These are phyloP conservation scores for Ictidomys tridecemlineatus DNA, from an alignment of 2,113 vertebrate genomes.

Conservation along the genomic window DNA sequence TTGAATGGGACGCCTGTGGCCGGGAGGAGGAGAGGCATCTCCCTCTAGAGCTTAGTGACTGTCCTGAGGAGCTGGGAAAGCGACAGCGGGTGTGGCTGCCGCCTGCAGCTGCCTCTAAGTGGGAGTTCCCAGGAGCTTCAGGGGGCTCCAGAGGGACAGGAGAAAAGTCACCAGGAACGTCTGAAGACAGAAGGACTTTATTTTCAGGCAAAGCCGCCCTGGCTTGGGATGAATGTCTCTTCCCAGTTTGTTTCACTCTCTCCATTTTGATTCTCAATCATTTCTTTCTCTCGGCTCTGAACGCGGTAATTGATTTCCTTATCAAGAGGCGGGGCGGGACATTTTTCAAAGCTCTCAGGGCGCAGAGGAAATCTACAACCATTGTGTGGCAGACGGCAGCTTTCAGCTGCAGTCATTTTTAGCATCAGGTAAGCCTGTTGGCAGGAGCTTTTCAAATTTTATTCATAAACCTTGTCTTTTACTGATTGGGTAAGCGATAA, in stretches of 20 bases:
- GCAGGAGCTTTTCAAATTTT: neutral
- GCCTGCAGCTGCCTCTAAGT: neutral
- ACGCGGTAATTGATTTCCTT: slow-evolving; percentile 68
- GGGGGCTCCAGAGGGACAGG: neutral
- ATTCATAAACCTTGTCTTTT: slow-evolving; percentile 30
- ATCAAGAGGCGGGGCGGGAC: neutral
- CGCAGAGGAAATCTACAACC: neutral
- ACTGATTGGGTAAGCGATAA: neutral
- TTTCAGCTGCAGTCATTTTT: neutral
- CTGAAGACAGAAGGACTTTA: slow-evolving; percentile 11
- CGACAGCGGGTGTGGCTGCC: neutral
- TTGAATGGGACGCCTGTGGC: neutral
- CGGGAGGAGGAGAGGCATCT: neutral
- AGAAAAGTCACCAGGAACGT: neutral
- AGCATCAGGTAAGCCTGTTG: slow-evolving; percentile 19
- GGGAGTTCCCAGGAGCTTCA: neutral
- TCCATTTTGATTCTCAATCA: neutral
- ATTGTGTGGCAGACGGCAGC: slow-evolving; percentile 9
- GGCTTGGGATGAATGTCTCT: slow-evolving; percentile 21
- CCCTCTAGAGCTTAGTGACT: neutral
- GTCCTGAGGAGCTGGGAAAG: neutral
- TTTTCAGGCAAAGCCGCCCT: neutral
- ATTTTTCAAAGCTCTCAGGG: neutral
- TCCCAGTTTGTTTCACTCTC: slow-evolving; percentile 26
- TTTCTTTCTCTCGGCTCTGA: neutral